Evolutionary conservation across 1,140 invertebrate genomes (phyloP), one percentile per base, ranked within the genome.

Genomic region (Euwallacea similis): DNA sequence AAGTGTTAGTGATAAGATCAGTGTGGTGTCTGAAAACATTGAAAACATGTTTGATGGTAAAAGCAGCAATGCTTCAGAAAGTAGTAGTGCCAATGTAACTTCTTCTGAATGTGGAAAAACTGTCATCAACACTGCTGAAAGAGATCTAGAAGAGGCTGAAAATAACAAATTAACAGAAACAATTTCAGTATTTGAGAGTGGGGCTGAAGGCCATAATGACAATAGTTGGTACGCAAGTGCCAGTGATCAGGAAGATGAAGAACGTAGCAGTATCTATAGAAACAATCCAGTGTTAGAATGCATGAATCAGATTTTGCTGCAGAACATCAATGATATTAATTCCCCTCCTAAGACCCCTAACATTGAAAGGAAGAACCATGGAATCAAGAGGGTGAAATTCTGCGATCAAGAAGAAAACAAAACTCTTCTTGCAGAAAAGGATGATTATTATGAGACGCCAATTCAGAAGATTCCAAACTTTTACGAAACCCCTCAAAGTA

Each of bases 261-360:
- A 86, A 59, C 82, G 85, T 2, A 85, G 86, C 77, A 87, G 88
- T 77, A 83, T 87, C 77, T 86, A 86, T 69, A 88, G 89, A 78
- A 89, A 91, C 74, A 91, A 91, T 81, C 90, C 90, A 2, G 90
- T 92, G 1, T 79, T 91, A 15, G 89, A 91, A 77, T 91, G 90
- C 75, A 89, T 92, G 42, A 91, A 91, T 83, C 90, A 91, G 80
- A 91, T 92, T 71, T 81, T 92, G 7, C 78, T 91, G 11, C 86
- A 87, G 77, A 87, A 87, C 74, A 81, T 82, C 16, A 80, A 80
- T 58, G 81, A 82, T 64, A 70, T 77, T 13, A 77, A 75, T 71
- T 81, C 80, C 7, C 80, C 80, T 21, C 80, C 80, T 11, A 82
- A 82, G 78, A 80, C 79, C 13, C 81, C 81, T 8, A 78, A 77